These are phyloP conservation scores for Labroides dimidiatus DNA, from an alignment of 2,797 vertebrate species.

Conservation along the genomic window DNA sequence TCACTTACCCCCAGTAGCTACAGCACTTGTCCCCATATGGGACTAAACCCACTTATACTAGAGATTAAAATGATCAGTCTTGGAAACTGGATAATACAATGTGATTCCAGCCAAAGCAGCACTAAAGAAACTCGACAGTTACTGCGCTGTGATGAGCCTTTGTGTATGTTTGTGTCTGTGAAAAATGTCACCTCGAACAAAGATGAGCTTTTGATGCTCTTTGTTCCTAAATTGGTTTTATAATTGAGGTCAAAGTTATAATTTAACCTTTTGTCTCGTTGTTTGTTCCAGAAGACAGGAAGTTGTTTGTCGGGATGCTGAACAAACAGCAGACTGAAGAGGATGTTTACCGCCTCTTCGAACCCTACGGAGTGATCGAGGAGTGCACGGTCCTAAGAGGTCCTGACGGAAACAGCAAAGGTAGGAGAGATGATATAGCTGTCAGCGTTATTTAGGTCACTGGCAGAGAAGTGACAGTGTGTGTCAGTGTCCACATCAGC, in stretches of 20 bases:
- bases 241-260: conserved; percentile 63
- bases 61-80: conserved; percentile 79
- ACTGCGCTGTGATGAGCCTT: conserved; percentile 2
- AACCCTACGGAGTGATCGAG: conserved; percentile 98
- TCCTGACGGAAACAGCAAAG: conserved; percentile 99
- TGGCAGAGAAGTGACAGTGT: conserved; percentile 45
- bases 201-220: conserved; percentile 11
- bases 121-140: conserved; percentile 63
- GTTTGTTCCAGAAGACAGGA: conserved; percentile 97
- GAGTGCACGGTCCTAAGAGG: conserved; percentile 98
- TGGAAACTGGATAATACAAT: conserved; percentile 61
- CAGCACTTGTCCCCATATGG: conserved; percentile 48
- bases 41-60: conserved; percentile 72
- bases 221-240: conserved; percentile 33
- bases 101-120: conserved; percentile 49
- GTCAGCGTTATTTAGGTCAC: conserved; percentile 73
- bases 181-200: conserved; percentile 5
- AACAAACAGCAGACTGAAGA: conserved; percentile 99
- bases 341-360: conserved; percentile 97
- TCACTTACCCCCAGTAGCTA: conserved; percentile 70
- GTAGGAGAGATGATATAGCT: conserved; percentile 76
- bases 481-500: conserved; percentile 33
- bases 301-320: conserved; percentile 99
- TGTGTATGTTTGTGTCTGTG: conserved; percentile 32
- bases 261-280: conserved; percentile 73